Conservation (phyloP, 2,888 invertebrate genomes). For the Plebejus argus region DNA sequence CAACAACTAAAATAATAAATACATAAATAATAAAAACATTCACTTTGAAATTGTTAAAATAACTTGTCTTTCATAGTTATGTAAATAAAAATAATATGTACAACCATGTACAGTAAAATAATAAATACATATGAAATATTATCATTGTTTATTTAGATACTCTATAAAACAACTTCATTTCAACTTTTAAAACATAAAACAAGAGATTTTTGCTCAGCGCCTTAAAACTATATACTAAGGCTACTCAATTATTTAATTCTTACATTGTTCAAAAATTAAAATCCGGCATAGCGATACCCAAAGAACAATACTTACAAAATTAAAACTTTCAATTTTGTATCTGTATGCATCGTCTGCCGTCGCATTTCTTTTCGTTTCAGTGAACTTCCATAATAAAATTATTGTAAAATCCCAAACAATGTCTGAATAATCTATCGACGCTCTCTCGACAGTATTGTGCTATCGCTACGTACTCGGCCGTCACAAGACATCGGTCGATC, state of each 20-base stretch:
- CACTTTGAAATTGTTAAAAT: neutral
- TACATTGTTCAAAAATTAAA: too few relatives aligned
- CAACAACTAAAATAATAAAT: neutral
- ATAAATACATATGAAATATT: too few relatives aligned
- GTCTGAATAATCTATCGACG: slow-evolving; percentile 1
- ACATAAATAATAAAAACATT: slow-evolving; percentile 1
- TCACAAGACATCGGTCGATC: slow-evolving; percentile 15
- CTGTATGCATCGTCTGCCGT: too few relatives aligned
- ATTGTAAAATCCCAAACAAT: neutral
- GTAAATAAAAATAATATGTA: slow-evolving; percentile 12
- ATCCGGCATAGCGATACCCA: too few relatives aligned
- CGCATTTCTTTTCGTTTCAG: too few relatives aligned
- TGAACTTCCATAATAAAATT: neutral
- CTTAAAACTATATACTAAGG: neutral
- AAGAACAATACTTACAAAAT: too few relatives aligned
- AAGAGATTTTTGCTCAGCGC: neutral
- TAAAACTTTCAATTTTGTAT: too few relatives aligned
- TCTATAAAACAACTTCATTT: neutral
- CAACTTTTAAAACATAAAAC: neutral
- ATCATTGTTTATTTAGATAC: neutral
- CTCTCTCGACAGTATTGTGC: slow-evolving; percentile 34
- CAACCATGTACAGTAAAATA: slow-evolving; percentile 14
- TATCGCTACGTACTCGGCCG: slow-evolving; percentile 30
- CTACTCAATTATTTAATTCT: neutral
- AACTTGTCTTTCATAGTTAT: neutral